Evolutionary conservation across 2,113 vertebrate species (phyloP).

Genomic region (Hydropotes inermis): DNA sequence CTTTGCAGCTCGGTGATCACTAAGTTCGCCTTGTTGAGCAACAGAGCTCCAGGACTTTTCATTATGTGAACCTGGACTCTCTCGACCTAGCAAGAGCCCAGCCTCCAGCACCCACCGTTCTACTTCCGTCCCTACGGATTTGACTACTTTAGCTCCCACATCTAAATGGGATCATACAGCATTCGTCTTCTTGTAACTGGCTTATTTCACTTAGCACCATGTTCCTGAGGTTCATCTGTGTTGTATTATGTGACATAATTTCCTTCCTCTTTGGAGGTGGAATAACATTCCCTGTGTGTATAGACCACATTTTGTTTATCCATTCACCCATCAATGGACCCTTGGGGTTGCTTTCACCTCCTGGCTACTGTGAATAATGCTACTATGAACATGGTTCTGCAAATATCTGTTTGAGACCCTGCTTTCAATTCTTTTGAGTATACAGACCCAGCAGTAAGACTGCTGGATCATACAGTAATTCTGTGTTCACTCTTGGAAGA

Average conservation of each 20-base stretch:
- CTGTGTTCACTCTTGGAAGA: not conserved
- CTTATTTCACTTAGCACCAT: not conserved
- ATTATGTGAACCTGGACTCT: not conserved
- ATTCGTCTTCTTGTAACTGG: not conserved
- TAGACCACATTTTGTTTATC: not conserved
- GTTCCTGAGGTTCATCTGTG: not conserved
- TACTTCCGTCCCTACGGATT: not conserved
- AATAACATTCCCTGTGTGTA: no score
- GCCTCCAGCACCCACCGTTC: not conserved
- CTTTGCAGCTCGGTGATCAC: not conserved
- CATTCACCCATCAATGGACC: not conserved
- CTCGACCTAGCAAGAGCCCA: not conserved
- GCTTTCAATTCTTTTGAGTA: not conserved
- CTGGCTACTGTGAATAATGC: not conserved
- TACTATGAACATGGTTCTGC: not conserved
- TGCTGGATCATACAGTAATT: not conserved
- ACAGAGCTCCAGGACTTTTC: not conserved
- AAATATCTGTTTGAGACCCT: not conserved
- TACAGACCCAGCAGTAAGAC: not conserved
- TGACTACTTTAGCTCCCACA: not conserved
- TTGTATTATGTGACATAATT: not conserved
- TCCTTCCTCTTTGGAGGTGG: not conserved
- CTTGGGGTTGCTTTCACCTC: not conserved
- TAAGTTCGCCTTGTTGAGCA: no score
- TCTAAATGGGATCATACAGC: not conserved